Base-by-base conservation (phyloP, 1,140 invertebrate genomes). In the Cydia splendana region DNA sequence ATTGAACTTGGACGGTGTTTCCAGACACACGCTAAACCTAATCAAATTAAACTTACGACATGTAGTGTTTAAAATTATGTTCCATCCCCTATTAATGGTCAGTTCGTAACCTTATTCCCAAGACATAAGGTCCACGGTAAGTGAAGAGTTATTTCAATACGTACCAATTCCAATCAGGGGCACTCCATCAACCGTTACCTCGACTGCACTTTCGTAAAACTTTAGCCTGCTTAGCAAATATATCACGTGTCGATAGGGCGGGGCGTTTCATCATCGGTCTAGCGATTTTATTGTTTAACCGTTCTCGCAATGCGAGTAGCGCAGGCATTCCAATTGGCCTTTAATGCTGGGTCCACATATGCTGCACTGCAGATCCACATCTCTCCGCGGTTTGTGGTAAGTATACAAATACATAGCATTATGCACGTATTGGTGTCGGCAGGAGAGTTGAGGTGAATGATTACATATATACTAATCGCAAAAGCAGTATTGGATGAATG, bases 151-250 rank as follows among this genome's bases (percentile, higher is more conserved):
- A 45, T 2, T 71, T 71, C 15, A 42, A 42, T 71, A 71, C 34
- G 67, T 71, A 38, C 67, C 67, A 71, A 20, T 71, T 71, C 34
- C 67, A 10, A 71, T 38, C 30, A 71, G 67, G 30, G 67, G 9
- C 67, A 71, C 24, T 51, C 76, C 74, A 65, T 74, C 65, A 73
- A 83, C 80, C 83, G 84, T 87, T 81, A 84, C 81, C 76, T 69
- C 53, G 65, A 67, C 77, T 78, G 74, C 75, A 87, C 88, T 92
- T 92, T 92, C 89, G 89, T 89, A 89, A 89, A 90, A 67, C 75
- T 78, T 79, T 78, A 82, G 80, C 79, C 77, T 81, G 79, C 86
- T 92, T 90, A 83, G 87, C 87, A 92, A 87, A 88, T 85, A 87
- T 82, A 88, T 90, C 90, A 91, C 90, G 90, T 87, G 79, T 80